Evolutionary conservation across 2,888 invertebrate species (phyloP).

Genomic region (Dicranocentrus wangi): DNA sequence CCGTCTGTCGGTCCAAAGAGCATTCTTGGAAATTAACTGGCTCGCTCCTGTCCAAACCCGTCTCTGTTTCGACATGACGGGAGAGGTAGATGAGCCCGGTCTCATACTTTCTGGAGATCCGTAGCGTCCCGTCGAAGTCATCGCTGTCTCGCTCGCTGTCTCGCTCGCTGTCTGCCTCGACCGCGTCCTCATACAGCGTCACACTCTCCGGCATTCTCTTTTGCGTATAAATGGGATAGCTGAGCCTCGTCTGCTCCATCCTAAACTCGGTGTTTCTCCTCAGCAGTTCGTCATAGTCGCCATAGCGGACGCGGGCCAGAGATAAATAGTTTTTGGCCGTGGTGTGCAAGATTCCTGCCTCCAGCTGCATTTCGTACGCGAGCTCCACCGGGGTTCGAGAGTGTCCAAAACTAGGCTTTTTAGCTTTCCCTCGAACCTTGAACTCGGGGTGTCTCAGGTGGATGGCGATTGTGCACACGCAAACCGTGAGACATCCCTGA

Average conservation of each 20-base stretch:
- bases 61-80: conserved; percentile 1
- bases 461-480: conserved; percentile 17
- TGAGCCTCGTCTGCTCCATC: conserved; percentile 39
- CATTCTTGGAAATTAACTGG: conserved; percentile 25
- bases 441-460: conserved; percentile 7
- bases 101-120: conserved; percentile 7
- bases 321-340: conserved; percentile 31
- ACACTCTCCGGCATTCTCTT: conserved; percentile 66
- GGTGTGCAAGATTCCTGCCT: not conserved
- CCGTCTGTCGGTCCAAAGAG: not conserved
- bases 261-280: conserved; percentile 56
- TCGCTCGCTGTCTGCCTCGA: too few relatives aligned
- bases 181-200: conserved; percentile 57
- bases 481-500: conserved; percentile 46
- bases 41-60: not conserved
- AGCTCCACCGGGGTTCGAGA: not conserved
- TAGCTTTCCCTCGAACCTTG: not conserved
- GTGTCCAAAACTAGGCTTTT: not conserved
- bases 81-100: conserved; percentile 18
- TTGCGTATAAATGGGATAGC: conserved; percentile 48
- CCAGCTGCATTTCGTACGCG: conserved; percentile 8
- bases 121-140: conserved; percentile 18
- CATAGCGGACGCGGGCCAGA: conserved; percentile 12
- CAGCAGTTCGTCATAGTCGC: conserved; percentile 39
- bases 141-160: too few relatives aligned